Base-by-base conservation (phyloP, 2,113 vertebrate genomes). In the Esox niger region DNA sequence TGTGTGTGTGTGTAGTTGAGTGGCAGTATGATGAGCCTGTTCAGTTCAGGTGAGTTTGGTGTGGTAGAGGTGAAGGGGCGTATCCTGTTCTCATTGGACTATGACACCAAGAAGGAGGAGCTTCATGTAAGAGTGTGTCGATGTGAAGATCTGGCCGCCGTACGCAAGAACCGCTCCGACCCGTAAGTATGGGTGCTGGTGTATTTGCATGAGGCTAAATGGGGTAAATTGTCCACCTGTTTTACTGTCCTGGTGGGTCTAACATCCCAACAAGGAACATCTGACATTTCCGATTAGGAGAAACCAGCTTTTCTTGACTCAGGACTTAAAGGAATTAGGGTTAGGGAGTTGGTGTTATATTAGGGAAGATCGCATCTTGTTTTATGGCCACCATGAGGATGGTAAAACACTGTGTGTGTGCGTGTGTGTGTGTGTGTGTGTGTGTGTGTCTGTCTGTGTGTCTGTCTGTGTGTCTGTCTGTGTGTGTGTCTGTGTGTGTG, bases 21-120 rank as follows among this genome's bases (percentile, higher is more conserved):
- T 23, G 92, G 96, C 73, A 98, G 97, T 84, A 91, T 92, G 90
- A 90, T 93, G 92, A 99, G 96, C 80, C 90, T 99, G 78, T 94
- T 95, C 58, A 95, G 94, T 72, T 92, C 94, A 7, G 92, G 89
- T 0, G 95, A 97, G 79, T 90, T 94, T 3, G 91, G 91, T 23
- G 68, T 72, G 0, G 90, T 95, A 82, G 85, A 92, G 1, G 95
- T 99, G 73, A 85, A 87, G 2, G 97, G 97, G 70, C 92, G 91
- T 0, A 81, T 98, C 68, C 93, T 94, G 71, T 93, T 98, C 76
- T 91, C 93, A 23, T 79, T 99, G 82, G 74, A 75, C 68, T 98
- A 96, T 23, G 90, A 96, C 11, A 76, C 76, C 25, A 77, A 62
- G 30, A 86, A 73, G 73, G 87, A 88, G 68, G 96, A 98, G 88